These are phyloP conservation scores for Phocoena sinus DNA, from an alignment of 2,113 vertebrate genomes.

Conservation along the genomic window DNA sequence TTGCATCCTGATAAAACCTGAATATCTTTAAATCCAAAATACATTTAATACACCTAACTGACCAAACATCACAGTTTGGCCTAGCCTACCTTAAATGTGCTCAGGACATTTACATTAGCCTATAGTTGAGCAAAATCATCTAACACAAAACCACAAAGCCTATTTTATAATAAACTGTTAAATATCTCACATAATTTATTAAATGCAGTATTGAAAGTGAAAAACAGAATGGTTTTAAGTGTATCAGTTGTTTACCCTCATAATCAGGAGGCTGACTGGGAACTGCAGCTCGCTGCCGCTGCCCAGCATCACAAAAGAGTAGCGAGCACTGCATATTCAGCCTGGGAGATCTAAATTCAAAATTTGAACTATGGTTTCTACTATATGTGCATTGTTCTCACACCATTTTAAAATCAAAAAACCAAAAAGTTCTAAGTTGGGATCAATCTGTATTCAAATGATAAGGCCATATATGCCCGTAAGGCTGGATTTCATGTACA, in stretches of 20 bases:
- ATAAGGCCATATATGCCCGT: neutral
- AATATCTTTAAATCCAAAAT: neutral
- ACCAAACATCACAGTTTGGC: neutral
- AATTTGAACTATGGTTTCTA: neutral
- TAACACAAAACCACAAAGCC: neutral
- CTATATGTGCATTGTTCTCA: neutral
- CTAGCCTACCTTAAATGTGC: neutral
- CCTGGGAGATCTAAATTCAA: neutral
- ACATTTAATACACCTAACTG: neutral
- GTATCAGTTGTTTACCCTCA: neutral
- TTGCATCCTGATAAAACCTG: neutral
- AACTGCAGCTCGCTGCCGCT: neutral
- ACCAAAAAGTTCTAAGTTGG: neutral
- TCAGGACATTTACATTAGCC: neutral
- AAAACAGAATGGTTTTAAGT: neutral
- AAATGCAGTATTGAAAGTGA: neutral
- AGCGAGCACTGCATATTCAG: neutral
- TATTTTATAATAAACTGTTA: neutral
- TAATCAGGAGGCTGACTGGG: neutral
- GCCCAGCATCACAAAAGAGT: neutral
- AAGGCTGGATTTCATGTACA: neutral
- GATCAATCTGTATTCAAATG: neutral
- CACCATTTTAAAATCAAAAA: neutral
- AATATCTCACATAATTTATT: neutral
- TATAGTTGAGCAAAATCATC: neutral